Percentiles rank a stretch among this genome's conserved stretches.
phyloP scores from a whole-genome alignment of 2,888 invertebrate genomes.

The Ischnura elegans region DNA sequence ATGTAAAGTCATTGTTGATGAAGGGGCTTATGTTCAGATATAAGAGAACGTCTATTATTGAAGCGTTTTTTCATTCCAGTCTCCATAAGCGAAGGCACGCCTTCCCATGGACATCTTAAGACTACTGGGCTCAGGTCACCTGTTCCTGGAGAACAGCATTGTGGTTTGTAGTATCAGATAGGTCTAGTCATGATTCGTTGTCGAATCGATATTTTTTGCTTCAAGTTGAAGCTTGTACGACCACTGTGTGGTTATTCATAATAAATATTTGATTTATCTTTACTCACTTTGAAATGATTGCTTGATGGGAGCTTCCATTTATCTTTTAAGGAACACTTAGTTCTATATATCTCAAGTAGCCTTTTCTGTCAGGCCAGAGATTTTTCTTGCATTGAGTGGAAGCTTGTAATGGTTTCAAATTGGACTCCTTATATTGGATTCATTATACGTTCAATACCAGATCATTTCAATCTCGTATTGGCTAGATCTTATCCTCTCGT shows the following conservation, averaged over 20 bases:
- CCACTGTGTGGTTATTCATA: slow-evolving; percentile 47
- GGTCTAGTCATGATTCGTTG: slow-evolving; percentile 26
- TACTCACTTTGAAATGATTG: not conserved
- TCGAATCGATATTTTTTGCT: not conserved
- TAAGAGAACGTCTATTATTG: slow-evolving; percentile 54
- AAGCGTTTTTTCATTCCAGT: slow-evolving; percentile 67
- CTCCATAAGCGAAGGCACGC: slow-evolving; percentile 67
- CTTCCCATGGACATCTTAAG: slow-evolving; percentile 66
- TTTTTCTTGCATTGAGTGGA: no score
- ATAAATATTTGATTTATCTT: slow-evolving; percentile 8
- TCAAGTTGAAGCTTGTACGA: slow-evolving; percentile 55
- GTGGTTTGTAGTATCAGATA: slow-evolving; percentile 67
- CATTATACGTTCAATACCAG: no score
- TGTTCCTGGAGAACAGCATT: slow-evolving; percentile 67
- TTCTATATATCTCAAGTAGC: not conserved
- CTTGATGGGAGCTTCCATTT: slow-evolving; percentile 39
- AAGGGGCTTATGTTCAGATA: not conserved
- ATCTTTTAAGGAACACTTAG: not conserved
- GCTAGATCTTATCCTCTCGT: not conserved
- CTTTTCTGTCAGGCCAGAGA: not conserved
- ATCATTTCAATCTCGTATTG: not conserved
- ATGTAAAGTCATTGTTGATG: slow-evolving; percentile 75
- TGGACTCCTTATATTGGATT: no score
- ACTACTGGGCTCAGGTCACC: slow-evolving; percentile 66
- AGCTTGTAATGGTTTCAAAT: not conserved